phyloP scores from a whole-genome alignment of 2,888 invertebrate species.

The Fissipunctia ypsillon region DNA sequence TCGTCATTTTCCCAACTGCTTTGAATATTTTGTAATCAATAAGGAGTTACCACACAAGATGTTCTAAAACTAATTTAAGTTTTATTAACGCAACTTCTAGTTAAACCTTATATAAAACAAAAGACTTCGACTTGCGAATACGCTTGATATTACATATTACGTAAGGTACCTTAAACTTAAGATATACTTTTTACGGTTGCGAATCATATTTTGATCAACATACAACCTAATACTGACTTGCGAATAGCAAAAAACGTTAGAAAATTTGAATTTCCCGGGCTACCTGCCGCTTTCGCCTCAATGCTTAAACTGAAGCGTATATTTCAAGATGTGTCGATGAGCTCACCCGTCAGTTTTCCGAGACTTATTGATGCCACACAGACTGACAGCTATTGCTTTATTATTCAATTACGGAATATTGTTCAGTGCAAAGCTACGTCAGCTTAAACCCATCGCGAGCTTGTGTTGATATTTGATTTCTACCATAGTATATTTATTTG shows the following conservation, averaged over 20 bases:
- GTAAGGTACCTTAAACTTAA: too few species aligned
- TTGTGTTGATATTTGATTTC: background rate
- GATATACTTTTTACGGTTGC: too few species aligned
- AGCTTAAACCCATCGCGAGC: background rate
- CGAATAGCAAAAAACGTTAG: too few species aligned
- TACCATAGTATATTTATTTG: slow-evolving; percentile 12
- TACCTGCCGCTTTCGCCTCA: too few species aligned
- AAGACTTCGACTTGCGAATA: background rate
- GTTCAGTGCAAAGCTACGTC: background rate
- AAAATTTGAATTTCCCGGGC: too few species aligned
- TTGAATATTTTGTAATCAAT: slow-evolving; percentile 2
- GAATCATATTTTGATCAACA: too few species aligned
- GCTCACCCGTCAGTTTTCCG: slow-evolving; percentile 6
- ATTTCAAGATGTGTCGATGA: slow-evolving; percentile 2
- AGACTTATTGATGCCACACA: background rate
- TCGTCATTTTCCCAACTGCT: background rate
- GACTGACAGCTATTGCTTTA: background rate
- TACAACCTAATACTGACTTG: too few species aligned
- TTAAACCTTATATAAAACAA: background rate
- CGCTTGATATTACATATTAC: background rate
- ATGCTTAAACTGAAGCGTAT: background rate
- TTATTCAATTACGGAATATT: slow-evolving; percentile 9
- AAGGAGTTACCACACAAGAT: background rate
- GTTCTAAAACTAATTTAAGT: slow-evolving; percentile 13
- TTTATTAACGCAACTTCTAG: slow-evolving; percentile 18